Conservation (phyloP, 2,888 invertebrate genomes). For the Aquatica leii region DNA sequence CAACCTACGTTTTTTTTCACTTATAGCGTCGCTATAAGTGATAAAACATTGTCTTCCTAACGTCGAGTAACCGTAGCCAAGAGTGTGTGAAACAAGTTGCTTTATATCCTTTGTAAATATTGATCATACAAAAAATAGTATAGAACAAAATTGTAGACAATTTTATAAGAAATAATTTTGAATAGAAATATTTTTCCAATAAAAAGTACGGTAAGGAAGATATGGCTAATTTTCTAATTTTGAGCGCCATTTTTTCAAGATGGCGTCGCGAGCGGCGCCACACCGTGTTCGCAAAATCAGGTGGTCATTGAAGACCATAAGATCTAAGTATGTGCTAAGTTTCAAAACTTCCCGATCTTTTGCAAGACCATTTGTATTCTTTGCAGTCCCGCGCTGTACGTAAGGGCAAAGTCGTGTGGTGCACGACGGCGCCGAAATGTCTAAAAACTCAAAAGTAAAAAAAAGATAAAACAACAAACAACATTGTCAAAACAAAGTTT, state of each 20-base stretch:
- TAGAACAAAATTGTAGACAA: not conserved
- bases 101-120: not conserved
- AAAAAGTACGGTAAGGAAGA: not conserved
- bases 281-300: too few species aligned
- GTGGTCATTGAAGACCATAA: too few species aligned
- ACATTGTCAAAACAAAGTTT: too few species aligned
- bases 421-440: too few species aligned
- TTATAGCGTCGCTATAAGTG: not conserved
- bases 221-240: not conserved
- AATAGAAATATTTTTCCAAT: not conserved
- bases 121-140: too few species aligned
- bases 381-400: too few species aligned
- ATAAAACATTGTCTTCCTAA: slow-evolving; percentile 2
- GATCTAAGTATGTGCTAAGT: not conserved
- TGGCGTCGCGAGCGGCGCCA: not conserved
- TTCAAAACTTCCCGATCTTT: too few species aligned
- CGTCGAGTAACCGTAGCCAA: not conserved
- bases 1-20: not conserved
- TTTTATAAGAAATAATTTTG: not conserved
- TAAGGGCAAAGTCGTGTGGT: too few species aligned
- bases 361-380: too few species aligned
- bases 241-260: not conserved
- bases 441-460: too few species aligned
- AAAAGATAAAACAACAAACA: too few species aligned
- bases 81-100: not conserved